Conservation (phyloP, 2,113 vertebrate genomes). For the Fregetta grallaria region DNA sequence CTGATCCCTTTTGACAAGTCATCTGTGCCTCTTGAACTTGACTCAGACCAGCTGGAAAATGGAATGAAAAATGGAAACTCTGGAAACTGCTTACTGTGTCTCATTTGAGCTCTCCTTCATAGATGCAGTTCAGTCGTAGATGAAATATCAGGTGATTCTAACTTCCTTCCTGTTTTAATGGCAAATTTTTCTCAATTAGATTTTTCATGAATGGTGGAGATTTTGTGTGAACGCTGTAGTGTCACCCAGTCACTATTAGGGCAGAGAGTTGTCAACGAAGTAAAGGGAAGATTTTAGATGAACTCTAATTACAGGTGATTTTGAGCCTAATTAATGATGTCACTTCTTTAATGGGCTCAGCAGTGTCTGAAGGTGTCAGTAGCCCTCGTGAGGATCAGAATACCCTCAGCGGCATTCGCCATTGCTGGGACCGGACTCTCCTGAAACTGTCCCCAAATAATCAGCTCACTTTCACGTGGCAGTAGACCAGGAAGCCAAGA, state of each 20-base stretch:
- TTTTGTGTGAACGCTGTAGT: neutral
- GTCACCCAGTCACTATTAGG: neutral
- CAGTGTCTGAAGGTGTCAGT: neutral
- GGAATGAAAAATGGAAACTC: neutral
- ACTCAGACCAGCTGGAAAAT: neutral
- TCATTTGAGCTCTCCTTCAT: neutral
- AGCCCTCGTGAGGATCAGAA: neutral
- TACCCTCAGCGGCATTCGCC: rapidly evolving
- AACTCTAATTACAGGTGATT: neutral
- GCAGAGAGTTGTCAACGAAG: neutral
- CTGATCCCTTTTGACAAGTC: neutral
- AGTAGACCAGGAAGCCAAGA: neutral
- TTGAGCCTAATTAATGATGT: neutral
- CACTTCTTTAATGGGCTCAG: neutral
- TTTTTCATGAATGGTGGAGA: neutral
- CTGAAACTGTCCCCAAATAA: neutral
- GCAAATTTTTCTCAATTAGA: neutral
- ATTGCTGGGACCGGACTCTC: neutral
- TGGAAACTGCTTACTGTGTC: neutral
- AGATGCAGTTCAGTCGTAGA: neutral
- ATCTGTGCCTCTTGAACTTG: neutral
- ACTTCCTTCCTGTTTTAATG: neutral
- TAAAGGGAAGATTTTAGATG: neutral
- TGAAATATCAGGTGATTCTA: neutral
- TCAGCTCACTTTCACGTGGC: neutral